Evolutionary conservation across 2,113 vertebrate genomes (phyloP), one percentile per base, ranked within the genome.

Genomic region (Cinclus cinclus): DNA sequence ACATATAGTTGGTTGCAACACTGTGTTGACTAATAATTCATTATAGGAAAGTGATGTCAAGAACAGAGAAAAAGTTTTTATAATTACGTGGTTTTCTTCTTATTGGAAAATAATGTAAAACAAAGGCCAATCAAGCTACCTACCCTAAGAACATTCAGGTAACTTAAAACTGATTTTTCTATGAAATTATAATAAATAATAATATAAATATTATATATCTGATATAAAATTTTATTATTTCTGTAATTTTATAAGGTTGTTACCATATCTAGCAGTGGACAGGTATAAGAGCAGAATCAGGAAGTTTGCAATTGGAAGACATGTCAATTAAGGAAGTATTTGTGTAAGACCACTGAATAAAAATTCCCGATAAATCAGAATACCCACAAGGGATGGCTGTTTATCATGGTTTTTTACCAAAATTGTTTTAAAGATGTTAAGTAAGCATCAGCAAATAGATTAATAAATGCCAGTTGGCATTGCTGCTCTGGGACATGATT

Each of bases 401-500:
- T 81, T 70, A 27, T 13, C 2, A 42, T 35, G 7, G 0, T 15
- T 30, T 73, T 90, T 80, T 78, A 42, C 39, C 14, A 84, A 84
- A 87, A 63, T 23, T 0, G 31, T 64, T 79, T 93, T 28, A 47
- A 90, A 94, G 39, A 39, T 46, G 10, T 50, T 87, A 89, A 82
- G 10, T 71, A 93, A 78, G 52, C 33, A 68, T 89, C 77, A 80
- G n/a, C 24, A 91, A 88, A 71, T 79, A 25, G 67, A 92, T 94
- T 90, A 94, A 92, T 75, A 95, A 82, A 74, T 74, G 39, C 50
- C 55, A 89, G 42, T 74, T 87, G 9, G 5, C 65, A 89, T 44
- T 94, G 30, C 42, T 93, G 91, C 20, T 41, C 44, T 87, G 67
- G 83, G 63, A 83, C 89, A 47, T 64, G 80, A 87, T 83, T 93